A percentile compares a stretch with the other conserved stretches of the same genome.
phyloP scores from a whole-genome alignment of 2,113 vertebrate genomes.

The Phyllostomus hastatus region DNA sequence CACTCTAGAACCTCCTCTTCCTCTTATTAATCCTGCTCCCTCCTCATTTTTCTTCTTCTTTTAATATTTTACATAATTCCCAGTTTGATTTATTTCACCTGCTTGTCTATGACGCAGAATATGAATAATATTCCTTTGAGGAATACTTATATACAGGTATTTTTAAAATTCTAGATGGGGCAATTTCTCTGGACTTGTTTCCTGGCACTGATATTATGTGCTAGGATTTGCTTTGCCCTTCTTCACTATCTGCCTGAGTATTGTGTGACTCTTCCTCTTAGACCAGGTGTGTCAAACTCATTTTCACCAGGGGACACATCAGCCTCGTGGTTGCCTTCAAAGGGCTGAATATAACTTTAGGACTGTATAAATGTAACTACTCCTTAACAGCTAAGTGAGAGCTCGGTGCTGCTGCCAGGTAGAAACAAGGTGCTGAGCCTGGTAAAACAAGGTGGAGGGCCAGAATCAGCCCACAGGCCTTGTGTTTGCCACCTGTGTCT shows the following conservation, averaged over 20 bases:
- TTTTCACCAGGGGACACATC: no score
- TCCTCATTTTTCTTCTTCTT: background rate
- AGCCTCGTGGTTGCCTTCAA: no score
- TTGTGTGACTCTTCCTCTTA: conserved; percentile 7
- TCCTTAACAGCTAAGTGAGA: no score
- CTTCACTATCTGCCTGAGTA: background rate
- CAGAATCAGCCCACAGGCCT: no score
- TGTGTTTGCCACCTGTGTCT: no score
- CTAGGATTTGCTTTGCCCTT: background rate
- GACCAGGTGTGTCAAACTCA: background rate
- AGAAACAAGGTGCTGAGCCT: no score
- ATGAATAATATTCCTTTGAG: background rate
- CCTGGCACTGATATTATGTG: background rate
- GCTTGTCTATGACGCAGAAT: background rate
- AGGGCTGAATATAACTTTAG: no score
- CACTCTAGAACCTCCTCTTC: background rate
- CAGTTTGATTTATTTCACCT: background rate
- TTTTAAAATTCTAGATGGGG: background rate
- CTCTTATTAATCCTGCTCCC: background rate
- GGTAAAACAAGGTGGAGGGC: no score
- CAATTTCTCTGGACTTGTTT: background rate
- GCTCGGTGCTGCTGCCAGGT: no score
- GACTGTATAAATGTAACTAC: no score
- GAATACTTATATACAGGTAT: background rate
- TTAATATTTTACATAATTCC: background rate